Evolutionary conservation across 2,113 vertebrate genomes (phyloP).

Genomic region (Pomatorhinus ruficollis): DNA sequence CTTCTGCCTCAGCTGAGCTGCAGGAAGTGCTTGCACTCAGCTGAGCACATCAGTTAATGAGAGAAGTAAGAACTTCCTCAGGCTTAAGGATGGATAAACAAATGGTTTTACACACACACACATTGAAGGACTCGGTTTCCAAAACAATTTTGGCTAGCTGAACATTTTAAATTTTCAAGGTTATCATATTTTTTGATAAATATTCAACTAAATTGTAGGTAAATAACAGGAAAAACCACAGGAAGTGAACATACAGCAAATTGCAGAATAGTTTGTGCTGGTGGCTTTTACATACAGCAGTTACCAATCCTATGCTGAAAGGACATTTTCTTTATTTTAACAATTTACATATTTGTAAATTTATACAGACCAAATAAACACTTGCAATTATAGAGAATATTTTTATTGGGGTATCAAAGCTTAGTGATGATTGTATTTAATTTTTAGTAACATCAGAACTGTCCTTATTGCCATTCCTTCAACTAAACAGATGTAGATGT

Average conservation of each 20-base stretch:
- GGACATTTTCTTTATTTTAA: not conserved
- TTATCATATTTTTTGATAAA: not conserved
- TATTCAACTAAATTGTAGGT: not conserved
- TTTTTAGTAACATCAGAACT: not conserved
- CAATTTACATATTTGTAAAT: not conserved
- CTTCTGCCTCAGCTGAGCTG: not conserved
- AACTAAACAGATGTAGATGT: not conserved
- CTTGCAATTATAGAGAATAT: not conserved
- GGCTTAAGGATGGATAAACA: not conserved
- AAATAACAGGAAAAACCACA: not conserved
- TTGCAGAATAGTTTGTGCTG: not conserved
- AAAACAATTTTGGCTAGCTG: not conserved
- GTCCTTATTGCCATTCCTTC: not conserved
- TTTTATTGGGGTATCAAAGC: not conserved
- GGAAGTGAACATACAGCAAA: not conserved
- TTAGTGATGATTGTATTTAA: not conserved
- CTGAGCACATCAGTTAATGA: not conserved
- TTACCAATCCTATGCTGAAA: not conserved
- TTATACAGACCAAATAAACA: not conserved
- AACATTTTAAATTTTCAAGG: not conserved
- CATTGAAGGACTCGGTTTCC: fast-evolving
- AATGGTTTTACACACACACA: not conserved
- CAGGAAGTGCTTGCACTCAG: not conserved
- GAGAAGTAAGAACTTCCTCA: not conserved
- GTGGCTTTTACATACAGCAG: not conserved